Percentiles rank a stretch among this genome's conserved stretches.
Evolutionary conservation across 53 echinoderm and acorn worm genomes (phyloP).

Genomic region (Temnopleurus reevesii): DNA sequence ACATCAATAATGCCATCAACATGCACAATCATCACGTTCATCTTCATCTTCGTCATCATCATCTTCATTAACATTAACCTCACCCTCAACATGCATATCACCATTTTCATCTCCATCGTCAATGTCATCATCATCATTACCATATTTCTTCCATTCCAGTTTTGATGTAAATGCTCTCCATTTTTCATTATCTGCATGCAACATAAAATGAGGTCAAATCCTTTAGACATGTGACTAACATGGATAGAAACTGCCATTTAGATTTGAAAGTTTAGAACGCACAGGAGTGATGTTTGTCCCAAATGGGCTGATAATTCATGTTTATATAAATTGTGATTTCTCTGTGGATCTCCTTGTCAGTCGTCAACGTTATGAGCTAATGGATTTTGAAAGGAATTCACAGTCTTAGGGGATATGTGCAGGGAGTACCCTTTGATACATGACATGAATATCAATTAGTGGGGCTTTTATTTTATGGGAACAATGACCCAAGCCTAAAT

Average conservation of each 20-base stretch:
- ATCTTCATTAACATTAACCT: no score
- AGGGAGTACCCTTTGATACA: neutral
- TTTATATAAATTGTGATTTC: slow-evolving; percentile 19
- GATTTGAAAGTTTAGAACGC: neutral
- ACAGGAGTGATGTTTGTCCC: neutral
- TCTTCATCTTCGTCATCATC: no score
- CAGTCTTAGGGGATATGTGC: neutral
- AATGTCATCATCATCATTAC: no score
- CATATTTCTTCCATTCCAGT: no score
- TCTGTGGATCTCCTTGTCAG: neutral
- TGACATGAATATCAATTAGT: slow-evolving; percentile 18
- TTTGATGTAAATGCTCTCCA: no score
- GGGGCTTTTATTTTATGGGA: no score
- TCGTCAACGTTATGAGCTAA: neutral
- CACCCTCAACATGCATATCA: no score
- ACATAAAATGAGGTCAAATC: neutral
- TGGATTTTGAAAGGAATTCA: neutral
- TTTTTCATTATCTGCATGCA: no score
- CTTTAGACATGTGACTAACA: neutral
- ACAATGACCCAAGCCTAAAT: no score
- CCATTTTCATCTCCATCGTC: no score
- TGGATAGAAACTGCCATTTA: neutral
- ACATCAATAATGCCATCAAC: no score
- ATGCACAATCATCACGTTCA: no score
- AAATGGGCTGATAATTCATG: slow-evolving; percentile 18